phyloP scores from a whole-genome alignment of 1,140 invertebrate species.

The Lasioglossum baleicum region DNA sequence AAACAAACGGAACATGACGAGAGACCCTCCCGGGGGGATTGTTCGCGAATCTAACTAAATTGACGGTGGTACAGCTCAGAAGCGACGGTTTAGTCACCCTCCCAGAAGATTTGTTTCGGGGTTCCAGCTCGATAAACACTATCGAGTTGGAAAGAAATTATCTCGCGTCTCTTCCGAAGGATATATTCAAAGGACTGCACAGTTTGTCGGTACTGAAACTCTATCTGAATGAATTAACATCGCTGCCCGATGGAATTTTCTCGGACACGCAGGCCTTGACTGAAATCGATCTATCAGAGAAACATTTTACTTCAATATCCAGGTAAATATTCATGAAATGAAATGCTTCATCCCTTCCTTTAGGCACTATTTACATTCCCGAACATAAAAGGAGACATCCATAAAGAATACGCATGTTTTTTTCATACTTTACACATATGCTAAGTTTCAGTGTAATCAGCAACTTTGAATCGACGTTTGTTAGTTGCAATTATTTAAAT shows the following conservation, averaged over 20 bases:
- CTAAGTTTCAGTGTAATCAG: no score
- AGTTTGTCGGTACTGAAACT: constrained; percentile 81
- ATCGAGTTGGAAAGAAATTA: constrained; percentile 82
- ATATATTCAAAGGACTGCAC: constrained; percentile 81
- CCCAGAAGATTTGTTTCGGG: constrained; percentile 82
- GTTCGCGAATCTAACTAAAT: constrained; percentile 80
- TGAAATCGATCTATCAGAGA: constrained; percentile 54
- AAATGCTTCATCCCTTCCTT: no score
- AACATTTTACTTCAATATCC: constrained; percentile 48
- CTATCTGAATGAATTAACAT: constrained; percentile 80
- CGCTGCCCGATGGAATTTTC: constrained; percentile 81
- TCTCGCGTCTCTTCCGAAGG: constrained; percentile 79
- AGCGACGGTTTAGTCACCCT: constrained; percentile 79
- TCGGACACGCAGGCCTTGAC: constrained; percentile 16
- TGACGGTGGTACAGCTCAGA: constrained; percentile 79
- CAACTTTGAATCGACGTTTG: no score
- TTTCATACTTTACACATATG: no score
- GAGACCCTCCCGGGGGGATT: constrained; percentile 81
- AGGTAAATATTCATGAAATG: constrained; percentile 20
- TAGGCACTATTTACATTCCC: no score
- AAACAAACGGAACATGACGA: constrained; percentile 79
- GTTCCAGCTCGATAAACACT: constrained; percentile 80
- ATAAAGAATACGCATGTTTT: no score
- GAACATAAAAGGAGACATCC: no score
- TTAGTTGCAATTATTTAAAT: no score